phyloP scores from a whole-genome alignment of 2,113 vertebrate genomes.

The Phodopus roborovskii region DNA sequence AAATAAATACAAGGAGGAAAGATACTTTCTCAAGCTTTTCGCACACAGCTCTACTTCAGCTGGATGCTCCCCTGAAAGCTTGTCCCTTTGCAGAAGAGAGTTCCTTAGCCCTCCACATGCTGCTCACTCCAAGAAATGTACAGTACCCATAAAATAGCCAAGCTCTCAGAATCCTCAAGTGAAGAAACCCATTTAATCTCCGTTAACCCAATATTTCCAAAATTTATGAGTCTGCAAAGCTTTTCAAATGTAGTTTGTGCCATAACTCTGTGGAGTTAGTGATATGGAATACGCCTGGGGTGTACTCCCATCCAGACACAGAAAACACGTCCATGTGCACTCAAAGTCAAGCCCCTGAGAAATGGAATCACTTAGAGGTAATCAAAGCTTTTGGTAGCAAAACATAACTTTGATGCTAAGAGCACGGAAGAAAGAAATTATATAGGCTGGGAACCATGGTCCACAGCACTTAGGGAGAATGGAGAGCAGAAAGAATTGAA shows the following conservation, averaged over 20 bases:
- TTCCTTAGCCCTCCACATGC: not conserved
- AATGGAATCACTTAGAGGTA: conserved; percentile 33
- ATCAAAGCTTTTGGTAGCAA: conserved; percentile 52
- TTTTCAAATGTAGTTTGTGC: conserved; percentile 13
- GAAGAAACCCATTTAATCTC: not conserved
- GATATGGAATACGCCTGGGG: not conserved
- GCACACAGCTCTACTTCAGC: not conserved
- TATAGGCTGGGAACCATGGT: not conserved
- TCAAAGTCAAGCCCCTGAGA: not conserved
- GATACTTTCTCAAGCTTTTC: conserved; percentile 13
- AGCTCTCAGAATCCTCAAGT: not conserved
- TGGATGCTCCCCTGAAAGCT: not conserved
- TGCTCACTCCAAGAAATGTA: not conserved
- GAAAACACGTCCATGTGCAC: not conserved
- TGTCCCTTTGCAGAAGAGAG: not conserved
- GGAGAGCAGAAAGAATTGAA: conserved; percentile 54
- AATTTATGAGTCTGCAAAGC: conserved; percentile 32
- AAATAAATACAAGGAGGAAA: conserved; percentile 22
- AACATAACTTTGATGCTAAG: conserved; percentile 37
- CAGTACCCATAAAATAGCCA: not conserved
- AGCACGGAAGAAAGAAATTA: conserved; percentile 50
- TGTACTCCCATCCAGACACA: not conserved
- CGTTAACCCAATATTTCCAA: not conserved
- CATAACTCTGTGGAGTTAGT: not conserved
- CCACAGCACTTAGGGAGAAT: not conserved